Base-by-base conservation (phyloP, 1,140 invertebrate genomes). In the Magallana ariakensis region DNA sequence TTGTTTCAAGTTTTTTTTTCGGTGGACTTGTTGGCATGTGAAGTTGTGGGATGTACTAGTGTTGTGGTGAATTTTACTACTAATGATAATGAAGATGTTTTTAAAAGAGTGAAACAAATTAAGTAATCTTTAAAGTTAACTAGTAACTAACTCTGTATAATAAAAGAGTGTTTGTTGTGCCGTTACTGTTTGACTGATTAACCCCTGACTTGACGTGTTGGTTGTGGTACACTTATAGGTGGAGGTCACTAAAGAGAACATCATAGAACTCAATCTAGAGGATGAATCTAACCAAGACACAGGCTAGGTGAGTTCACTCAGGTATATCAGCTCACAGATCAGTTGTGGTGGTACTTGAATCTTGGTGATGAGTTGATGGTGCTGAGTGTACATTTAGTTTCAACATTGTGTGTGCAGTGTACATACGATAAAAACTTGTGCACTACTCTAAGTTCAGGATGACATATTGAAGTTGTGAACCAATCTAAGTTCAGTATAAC, bases 211-310 rank as follows among this genome's bases (percentile, higher is more conserved):
- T 56, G 54, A 10, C 15, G 15, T 70, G 11, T 26, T 22, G 80
- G 57, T 84, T 53, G 85, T 54, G 57, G 55, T n/a, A 15, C 9
- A 82, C 85, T 88, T 87, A 16, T 83, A 91, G 90, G 89, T 91
- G 62, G 89, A 91, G 62, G 89, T 91, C n/a, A 90, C 87, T 80
- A 89, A 91, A 86, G 86, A 91, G 85, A 89, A 91, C 81, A 90
- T 91, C 70, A 89, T 89, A 83, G 89, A 91, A 87, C 82, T 91
- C 70, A 89, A 87, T 80, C 53, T 91, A 75, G 87, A 90, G 58
- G 87, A 88, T 70, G 55, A 82, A 54, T 82, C 80, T 54, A 82
- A 56, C 33, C 80, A 82, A 53, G 80, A 10, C 10, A 82, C 80
- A 54, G 55, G 55, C 55, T 54, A 81, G 33, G 80, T 46, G 33